phyloP scores from a whole-genome alignment of 2,888 invertebrate species.

The Drosophila melanosoma region DNA sequence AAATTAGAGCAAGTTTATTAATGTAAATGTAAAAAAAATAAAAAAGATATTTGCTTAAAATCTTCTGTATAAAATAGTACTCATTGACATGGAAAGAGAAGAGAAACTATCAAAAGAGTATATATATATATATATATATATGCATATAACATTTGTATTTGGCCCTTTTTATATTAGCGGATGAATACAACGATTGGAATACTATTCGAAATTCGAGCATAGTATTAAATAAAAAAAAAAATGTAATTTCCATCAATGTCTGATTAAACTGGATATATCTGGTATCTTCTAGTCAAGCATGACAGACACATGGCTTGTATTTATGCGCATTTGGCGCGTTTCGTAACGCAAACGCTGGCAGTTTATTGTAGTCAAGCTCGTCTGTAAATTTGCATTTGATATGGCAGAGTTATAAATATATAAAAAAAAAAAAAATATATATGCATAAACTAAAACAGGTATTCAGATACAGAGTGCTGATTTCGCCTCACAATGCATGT shows the following conservation, averaged over 20 bases:
- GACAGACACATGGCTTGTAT: neutral
- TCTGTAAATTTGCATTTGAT: slow-evolving; percentile 6
- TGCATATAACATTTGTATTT: neutral
- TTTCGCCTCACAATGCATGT: neutral
- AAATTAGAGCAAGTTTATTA: neutral
- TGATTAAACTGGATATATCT: slow-evolving; percentile 2
- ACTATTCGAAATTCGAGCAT: neutral
- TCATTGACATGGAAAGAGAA: neutral
- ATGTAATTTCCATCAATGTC: neutral
- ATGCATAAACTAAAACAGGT: slow-evolving; percentile 6
- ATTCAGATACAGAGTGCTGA: slow-evolving; percentile 3
- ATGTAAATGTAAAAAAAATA: neutral
- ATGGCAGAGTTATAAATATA: neutral
- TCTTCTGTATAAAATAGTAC: neutral
- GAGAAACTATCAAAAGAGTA: no score
- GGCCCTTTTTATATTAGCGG: neutral
- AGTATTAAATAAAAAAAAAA: neutral
- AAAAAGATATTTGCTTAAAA: no score
- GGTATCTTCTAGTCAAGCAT: neutral
- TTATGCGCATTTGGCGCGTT: neutral
- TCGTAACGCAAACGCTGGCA: neutral
- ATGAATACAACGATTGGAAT: neutral
- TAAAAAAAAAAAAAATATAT: no score
- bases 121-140: neutral
- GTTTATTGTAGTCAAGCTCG: neutral